phyloP scores from a whole-genome alignment of 2,888 invertebrate genomes.

The Tigriopus californicus region DNA sequence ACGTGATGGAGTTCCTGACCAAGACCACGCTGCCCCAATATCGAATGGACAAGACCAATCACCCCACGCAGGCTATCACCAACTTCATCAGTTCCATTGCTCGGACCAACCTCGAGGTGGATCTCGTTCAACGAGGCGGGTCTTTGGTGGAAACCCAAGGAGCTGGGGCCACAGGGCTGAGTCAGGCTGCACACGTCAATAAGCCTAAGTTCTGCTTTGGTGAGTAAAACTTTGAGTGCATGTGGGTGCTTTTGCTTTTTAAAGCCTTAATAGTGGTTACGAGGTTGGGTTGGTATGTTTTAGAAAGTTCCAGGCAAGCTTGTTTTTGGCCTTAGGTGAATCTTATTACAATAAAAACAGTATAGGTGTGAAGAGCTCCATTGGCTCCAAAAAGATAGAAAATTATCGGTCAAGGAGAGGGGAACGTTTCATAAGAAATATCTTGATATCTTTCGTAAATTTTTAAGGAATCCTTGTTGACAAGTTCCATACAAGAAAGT shows the following conservation, averaged over 20 bases:
- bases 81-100: conserved; percentile 74
- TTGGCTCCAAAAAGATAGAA: too few relatives aligned
- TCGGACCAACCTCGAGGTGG: conserved; percentile 78
- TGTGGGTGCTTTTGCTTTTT: not conserved
- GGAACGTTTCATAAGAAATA: too few relatives aligned
- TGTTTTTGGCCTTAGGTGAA: too few relatives aligned
- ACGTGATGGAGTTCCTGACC: conserved; percentile 69
- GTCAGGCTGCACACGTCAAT: not conserved
- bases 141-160: conserved; percentile 33
- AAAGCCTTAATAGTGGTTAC: not conserved
- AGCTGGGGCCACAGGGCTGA: not conserved
- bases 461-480: too few relatives aligned
- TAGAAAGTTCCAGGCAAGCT: too few relatives aligned
- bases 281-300: too few relatives aligned
- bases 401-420: too few relatives aligned
- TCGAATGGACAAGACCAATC: conserved; percentile 44
- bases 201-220: conserved; percentile 20
- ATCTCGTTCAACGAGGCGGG: conserved; percentile 73
- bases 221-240: conserved; percentile 14
- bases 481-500: too few relatives aligned
- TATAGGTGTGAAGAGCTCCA: too few relatives aligned
- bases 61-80: conserved; percentile 48
- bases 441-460: too few relatives aligned
- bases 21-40: conserved; percentile 63
- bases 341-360: too few relatives aligned